These are phyloP conservation scores for Cynoglossus semilaevis DNA, from an alignment of 2,113 vertebrate genomes.

Conservation along the genomic window DNA sequence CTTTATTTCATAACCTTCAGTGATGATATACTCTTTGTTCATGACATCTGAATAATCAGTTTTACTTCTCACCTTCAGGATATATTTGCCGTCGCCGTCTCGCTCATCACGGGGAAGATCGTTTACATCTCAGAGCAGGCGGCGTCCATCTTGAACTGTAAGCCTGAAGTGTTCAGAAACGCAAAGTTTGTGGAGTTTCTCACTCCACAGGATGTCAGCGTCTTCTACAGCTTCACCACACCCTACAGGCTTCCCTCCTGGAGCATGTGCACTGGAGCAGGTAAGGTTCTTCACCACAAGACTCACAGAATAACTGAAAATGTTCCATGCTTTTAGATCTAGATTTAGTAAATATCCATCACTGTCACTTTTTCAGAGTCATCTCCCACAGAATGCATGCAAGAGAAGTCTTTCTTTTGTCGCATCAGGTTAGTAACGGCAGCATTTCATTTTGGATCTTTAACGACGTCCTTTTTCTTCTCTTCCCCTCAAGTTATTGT, in stretches of 20 bases:
- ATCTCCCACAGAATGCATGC: slow-evolving; percentile 86
- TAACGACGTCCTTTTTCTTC: no score
- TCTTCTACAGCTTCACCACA: slow-evolving; percentile 92
- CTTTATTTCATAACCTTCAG: no score
- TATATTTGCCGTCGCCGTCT: slow-evolving; percentile 91
- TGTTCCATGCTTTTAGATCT: no score
- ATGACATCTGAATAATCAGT: no score
- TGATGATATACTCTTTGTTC: not conserved
- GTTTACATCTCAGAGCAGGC: slow-evolving; percentile 94
- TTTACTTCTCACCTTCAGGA: slow-evolving; percentile 72
- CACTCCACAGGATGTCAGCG: slow-evolving; percentile 89
- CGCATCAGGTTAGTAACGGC: slow-evolving; percentile 86
- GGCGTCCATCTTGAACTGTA: slow-evolving; percentile 85
- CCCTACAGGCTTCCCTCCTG: slow-evolving; percentile 88
- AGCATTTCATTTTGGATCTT: slow-evolving; percentile 20
- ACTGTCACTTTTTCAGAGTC: slow-evolving; percentile 74
- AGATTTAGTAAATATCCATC: no score
- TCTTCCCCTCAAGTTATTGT: no score
- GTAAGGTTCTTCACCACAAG: slow-evolving; percentile 56
- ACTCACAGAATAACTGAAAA: no score
- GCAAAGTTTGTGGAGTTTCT: slow-evolving; percentile 95
- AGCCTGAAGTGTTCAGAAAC: slow-evolving; percentile 82
- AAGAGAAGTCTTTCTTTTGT: slow-evolving; percentile 98
- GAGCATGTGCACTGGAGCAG: slow-evolving; percentile 85
- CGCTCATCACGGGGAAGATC: slow-evolving; percentile 88